phyloP scores from a whole-genome alignment of 2,797 vertebrate species.

The Poecilia picta region DNA sequence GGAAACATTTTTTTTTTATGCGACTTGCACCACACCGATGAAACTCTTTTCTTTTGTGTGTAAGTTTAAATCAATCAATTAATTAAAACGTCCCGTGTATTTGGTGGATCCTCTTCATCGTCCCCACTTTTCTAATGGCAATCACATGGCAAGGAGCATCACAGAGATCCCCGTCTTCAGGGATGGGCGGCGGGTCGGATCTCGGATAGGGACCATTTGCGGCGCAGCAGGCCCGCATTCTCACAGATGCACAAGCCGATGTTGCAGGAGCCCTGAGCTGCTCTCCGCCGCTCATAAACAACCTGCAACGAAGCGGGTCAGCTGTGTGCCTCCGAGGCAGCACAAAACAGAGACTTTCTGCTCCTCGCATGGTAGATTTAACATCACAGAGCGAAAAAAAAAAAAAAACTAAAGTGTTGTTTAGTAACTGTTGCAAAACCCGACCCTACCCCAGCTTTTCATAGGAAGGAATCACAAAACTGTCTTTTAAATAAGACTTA shows the following conservation, averaged over 20 bases:
- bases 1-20: neutral
- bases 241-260: constrained; percentile 75
- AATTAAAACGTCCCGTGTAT: neutral
- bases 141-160: constrained; percentile 44
- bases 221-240: constrained; percentile 73
- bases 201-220: constrained; percentile 75
- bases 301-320: constrained; percentile 66
- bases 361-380: constrained; percentile 11
- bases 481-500: constrained; percentile 63
- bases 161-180: constrained; percentile 73
- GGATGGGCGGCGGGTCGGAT: constrained; percentile 39
- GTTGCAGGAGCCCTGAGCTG: constrained; percentile 65
- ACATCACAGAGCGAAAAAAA: constrained; percentile 35
- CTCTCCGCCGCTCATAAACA: constrained; percentile 73
- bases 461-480: constrained; percentile 64
- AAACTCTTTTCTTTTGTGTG: neutral
- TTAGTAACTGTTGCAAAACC: constrained; percentile 73
- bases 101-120: constrained; percentile 21
- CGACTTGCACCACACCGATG: neutral
- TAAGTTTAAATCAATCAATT: neutral
- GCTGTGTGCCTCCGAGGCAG: constrained; percentile 52
- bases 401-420: constrained; percentile 56
- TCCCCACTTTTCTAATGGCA: constrained; percentile 19
- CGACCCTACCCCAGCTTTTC: constrained; percentile 46
- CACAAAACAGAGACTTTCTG: constrained; percentile 11